Evolutionary conservation across 2,888 invertebrate genomes (phyloP).

Genomic region (Odontocolon sp.): DNA sequence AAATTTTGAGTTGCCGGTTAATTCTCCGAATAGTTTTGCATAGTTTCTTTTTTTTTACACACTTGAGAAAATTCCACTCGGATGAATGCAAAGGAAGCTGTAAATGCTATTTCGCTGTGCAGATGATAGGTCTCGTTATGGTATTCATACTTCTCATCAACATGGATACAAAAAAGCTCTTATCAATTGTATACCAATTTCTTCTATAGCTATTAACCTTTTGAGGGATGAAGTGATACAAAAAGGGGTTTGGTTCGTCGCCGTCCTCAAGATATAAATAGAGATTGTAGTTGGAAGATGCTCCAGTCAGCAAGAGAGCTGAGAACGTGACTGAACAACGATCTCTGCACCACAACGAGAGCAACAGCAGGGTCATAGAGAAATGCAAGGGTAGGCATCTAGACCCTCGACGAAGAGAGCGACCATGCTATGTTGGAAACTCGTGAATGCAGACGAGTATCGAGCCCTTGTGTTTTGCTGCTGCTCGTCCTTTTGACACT

Average conservation of each 20-base stretch:
- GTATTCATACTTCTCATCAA: neutral
- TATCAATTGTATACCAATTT: slow-evolving; percentile 4
- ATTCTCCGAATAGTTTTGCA: no score
- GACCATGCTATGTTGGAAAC: neutral
- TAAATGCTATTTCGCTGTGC: no score
- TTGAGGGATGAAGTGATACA: neutral
- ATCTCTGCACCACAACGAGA: slow-evolving; percentile 61
- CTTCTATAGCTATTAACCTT: slow-evolving; percentile 30
- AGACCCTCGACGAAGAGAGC: slow-evolving; percentile 32
- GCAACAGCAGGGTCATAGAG: slow-evolving; percentile 36
- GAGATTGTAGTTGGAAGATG: slow-evolving; percentile 57
- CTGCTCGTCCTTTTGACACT: slow-evolving; percentile 28
- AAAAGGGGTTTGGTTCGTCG: slow-evolving; percentile 1
- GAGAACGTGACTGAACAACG: slow-evolving; percentile 76
- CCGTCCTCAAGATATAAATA: slow-evolving; percentile 50
- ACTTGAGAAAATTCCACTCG: no score
- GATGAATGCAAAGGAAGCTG: no score
- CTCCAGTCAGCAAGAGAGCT: slow-evolving; percentile 65
- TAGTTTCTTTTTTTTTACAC: no score
- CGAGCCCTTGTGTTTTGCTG: slow-evolving; percentile 15
- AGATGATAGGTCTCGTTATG: no score
- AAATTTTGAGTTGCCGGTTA: no score
- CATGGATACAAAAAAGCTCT: neutral
- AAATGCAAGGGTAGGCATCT: slow-evolving; percentile 49
- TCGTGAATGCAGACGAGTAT: neutral